Base-by-base conservation (phyloP, 2,113 vertebrate species). In the Electrona antarctica region DNA sequence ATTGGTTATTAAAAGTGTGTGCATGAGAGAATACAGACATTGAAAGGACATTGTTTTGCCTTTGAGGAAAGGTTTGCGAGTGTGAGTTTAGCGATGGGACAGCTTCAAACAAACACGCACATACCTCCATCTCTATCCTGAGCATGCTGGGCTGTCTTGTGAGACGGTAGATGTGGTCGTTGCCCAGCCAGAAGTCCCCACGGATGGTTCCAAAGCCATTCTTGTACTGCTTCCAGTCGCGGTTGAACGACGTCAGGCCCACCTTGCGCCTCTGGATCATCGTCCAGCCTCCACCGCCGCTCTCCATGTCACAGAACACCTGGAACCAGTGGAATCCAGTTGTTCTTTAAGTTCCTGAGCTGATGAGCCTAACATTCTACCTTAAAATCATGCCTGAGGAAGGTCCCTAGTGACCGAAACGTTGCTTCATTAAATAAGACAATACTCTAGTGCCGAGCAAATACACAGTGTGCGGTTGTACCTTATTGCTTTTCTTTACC, bases 101-200 rank as follows among this genome's bases (percentile, higher is more conserved):
- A 21, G 21, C 21, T 50, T 77, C 74, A 67, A 67, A 46, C 54
- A 3, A 64, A 71, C 47, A 76, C 57, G 33, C 6, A 0, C 74
- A 86, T 91, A 96, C 98, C 95, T 99, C 96, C 81, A 99, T 47
- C 76, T 99, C 98, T 57, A 99, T 95, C 9, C 96, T 89, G 9
- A 99, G 94, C 73, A 91, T 78, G 7, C 92, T 97, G n/a, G 97
- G 96, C 61, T 96, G 95, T 55, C 94, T 90, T 13, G 96, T 95
- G 47, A 99, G 91, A 29, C 97, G 93, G 78, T 95, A 96, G 92
- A 99, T 96, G 64, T 98, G 90, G 50, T 98, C 96, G 0, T 99
- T 99, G 72, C 98, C 98, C 10, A 99, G 91, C 98, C 98, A 99
- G 88, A 99, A 99, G 83, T 99, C 98, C 59, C 98, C 98, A 0